A percentile compares a stretch with the other conserved stretches of the same genome.
Evolutionary conservation across 2,888 invertebrate genomes (phyloP).

Genomic region (Exephanes ischioxanthus): DNA sequence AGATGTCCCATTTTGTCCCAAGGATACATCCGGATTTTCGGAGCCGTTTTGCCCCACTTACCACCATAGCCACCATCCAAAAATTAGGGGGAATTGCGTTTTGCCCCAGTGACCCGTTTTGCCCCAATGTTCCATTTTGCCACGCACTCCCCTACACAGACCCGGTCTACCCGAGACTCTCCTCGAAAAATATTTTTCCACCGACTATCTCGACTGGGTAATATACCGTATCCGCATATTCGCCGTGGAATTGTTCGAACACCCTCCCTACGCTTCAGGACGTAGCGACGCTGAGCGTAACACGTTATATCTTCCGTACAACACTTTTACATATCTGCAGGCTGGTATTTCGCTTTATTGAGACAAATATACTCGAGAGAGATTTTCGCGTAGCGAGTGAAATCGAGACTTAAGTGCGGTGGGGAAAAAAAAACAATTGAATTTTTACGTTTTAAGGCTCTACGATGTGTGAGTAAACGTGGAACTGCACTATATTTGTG

Average conservation of each 20-base stretch:
- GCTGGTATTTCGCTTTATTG: neutral
- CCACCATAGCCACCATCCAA: no score
- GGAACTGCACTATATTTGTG: neutral
- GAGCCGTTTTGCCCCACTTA: no score
- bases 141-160: neutral
- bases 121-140: no score
- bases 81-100: no score
- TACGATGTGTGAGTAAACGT: neutral
- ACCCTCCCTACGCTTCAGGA: neutral
- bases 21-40: no score
- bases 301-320: neutral
- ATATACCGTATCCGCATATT: slow-evolving; percentile 17
- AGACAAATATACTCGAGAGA: neutral
- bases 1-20: no score
- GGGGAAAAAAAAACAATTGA: neutral
- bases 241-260: slow-evolving; percentile 29
- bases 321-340: neutral
- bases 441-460: neutral
- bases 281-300: neutral
- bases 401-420: neutral
- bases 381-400: neutral
- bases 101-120: no score
- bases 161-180: neutral
- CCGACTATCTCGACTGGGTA: slow-evolving; percentile 2
- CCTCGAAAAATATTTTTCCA: slow-evolving; percentile 47